phyloP scores from a whole-genome alignment of 2,888 invertebrate species.

The Andrena fulva region DNA sequence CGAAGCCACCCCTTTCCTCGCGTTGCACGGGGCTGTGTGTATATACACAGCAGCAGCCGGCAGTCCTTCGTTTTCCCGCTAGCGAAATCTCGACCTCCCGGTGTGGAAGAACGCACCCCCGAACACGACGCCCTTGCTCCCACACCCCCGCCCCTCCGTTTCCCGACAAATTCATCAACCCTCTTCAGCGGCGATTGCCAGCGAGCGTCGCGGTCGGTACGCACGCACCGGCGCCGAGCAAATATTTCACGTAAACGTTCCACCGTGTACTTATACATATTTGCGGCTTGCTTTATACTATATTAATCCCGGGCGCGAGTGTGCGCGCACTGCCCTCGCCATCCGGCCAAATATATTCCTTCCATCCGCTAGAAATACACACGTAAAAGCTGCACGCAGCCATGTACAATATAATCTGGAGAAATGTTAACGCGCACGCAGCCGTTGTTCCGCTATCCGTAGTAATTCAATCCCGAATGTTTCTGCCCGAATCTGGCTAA shows the following conservation, averaged over 20 bases:
- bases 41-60: constrained; percentile 40
- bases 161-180: constrained; percentile 67
- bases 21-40: constrained; percentile 29
- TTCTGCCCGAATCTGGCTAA: neutral
- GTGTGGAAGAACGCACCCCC: constrained; percentile 51
- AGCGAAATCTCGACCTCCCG: constrained; percentile 65
- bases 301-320: constrained; percentile 25
- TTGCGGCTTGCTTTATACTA: constrained; percentile 30
- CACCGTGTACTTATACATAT: constrained; percentile 25
- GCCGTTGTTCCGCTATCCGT: neutral
- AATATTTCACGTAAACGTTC: constrained; percentile 55
- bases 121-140: constrained; percentile 35
- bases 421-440: neutral
- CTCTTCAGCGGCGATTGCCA: constrained; percentile 58
- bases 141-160: neutral
- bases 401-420: neutral
- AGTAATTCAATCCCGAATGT: neutral
- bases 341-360: constrained; percentile 2
- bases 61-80: constrained; percentile 54
- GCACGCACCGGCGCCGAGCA: constrained; percentile 47
- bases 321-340: neutral
- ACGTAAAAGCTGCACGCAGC: neutral
- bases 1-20: constrained; percentile 53
- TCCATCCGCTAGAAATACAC: neutral
- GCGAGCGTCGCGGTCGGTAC: constrained; percentile 46